phyloP scores from a whole-genome alignment of 2,797 vertebrate genomes.

The Cryptoblepharus egeriae region DNA sequence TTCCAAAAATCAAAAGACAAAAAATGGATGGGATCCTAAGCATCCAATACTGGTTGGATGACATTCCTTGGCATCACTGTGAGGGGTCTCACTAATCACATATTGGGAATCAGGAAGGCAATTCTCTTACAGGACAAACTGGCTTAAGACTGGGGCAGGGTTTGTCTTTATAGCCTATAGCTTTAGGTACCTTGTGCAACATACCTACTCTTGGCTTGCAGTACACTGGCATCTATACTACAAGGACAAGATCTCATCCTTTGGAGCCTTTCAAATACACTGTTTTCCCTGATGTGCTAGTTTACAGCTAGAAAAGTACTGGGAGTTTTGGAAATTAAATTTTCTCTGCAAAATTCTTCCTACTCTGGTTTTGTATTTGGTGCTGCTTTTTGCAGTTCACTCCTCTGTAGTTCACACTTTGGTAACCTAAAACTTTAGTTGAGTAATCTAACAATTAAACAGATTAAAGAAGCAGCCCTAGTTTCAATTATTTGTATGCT shows the following conservation, averaged over 20 bases:
- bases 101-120: neutral
- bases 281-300: neutral
- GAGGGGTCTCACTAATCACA: neutral
- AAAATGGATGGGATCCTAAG: neutral
- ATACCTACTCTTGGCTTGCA: neutral
- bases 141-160: neutral
- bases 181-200: neutral
- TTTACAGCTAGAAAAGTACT: neutral
- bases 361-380: neutral
- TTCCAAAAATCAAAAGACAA: neutral
- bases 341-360: neutral
- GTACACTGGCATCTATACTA: neutral
- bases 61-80: neutral
- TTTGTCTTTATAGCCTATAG: neutral
- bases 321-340: neutral
- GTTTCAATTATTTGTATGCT: slow-evolving; percentile 13
- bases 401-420: neutral
- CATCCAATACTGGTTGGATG: neutral
- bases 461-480: neutral
- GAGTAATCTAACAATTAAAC: slow-evolving; percentile 32
- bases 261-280: too few relatives aligned
- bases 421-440: neutral
- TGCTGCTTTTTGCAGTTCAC: neutral
- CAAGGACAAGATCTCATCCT: neutral
- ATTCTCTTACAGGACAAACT: neutral